Conservation (phyloP, 2,113 vertebrate genomes). For the Phodopus roborovskii region DNA sequence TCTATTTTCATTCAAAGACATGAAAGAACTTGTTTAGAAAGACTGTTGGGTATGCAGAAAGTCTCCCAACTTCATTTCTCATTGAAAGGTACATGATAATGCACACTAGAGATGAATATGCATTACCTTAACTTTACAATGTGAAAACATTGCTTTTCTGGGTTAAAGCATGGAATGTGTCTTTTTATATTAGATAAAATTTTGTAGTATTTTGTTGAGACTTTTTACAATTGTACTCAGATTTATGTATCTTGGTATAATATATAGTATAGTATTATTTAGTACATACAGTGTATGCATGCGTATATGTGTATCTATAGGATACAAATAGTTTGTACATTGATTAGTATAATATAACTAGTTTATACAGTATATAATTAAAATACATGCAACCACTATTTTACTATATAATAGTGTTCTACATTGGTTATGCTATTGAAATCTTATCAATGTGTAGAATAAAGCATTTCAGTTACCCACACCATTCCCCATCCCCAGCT, state of each 20-base stretch:
- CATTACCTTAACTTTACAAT: not conserved
- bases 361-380: not conserved
- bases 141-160: not conserved
- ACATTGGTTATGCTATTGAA: not conserved
- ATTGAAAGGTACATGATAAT: not conserved
- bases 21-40: not conserved
- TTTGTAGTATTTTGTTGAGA: slow-evolving; percentile 35
- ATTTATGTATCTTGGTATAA: not conserved
- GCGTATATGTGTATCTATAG: not conserved
- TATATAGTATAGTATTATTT: not conserved
- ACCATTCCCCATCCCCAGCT: not conserved
- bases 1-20: not conserved
- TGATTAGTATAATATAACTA: slow-evolving; percentile 15
- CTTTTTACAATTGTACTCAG: not conserved
- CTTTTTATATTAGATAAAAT: slow-evolving; percentile 12
- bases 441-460: not conserved
- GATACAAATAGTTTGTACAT: not conserved
- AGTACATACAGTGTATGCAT: slow-evolving; percentile 9
- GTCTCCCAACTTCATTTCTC: not conserved
- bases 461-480: not conserved
- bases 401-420: not conserved
- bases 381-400: not conserved
- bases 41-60: not conserved
- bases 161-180: not conserved
- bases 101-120: not conserved